These are phyloP conservation scores for Orestias chungarensis DNA, from an alignment of 2,797 vertebrate genomes.

Conservation along the genomic window DNA sequence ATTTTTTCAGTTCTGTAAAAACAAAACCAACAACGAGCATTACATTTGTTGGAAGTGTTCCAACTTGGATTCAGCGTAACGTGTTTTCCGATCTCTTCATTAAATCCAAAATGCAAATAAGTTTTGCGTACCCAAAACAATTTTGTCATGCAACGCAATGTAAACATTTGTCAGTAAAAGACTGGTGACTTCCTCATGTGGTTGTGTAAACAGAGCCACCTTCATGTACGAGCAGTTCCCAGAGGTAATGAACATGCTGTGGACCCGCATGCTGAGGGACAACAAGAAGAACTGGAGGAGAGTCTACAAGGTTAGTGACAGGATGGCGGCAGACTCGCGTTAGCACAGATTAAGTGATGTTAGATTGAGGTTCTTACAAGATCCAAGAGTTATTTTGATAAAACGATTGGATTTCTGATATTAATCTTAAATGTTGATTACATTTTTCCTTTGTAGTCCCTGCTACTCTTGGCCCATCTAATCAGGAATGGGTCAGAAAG, in stretches of 20 bases:
- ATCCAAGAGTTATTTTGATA: neutral
- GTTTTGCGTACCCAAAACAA: neutral
- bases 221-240: conserved; percentile 99
- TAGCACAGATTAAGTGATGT: too few relatives aligned
- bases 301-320: conserved; percentile 92
- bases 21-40: neutral
- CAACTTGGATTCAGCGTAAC: neutral
- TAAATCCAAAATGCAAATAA: neutral
- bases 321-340: conserved; percentile 12
- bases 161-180: neutral
- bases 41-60: conserved; percentile 6
- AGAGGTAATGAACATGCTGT: conserved; percentile 99
- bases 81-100: neutral
- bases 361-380: neutral
- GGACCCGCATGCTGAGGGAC: conserved; percentile 97
- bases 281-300: conserved; percentile 99
- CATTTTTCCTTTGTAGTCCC: conserved; percentile 79
- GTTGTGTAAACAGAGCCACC: conserved; percentile 76
- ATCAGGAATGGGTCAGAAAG: conserved; percentile 98
- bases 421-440: conserved; percentile 13
- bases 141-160: too few relatives aligned
- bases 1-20: neutral
- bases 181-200: conserved; percentile 4
- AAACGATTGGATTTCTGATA: neutral
- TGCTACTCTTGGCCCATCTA: conserved; percentile 95